Evolutionary conservation across 2,797 vertebrate species (phyloP).

Genomic region (Mycteria americana): DNA sequence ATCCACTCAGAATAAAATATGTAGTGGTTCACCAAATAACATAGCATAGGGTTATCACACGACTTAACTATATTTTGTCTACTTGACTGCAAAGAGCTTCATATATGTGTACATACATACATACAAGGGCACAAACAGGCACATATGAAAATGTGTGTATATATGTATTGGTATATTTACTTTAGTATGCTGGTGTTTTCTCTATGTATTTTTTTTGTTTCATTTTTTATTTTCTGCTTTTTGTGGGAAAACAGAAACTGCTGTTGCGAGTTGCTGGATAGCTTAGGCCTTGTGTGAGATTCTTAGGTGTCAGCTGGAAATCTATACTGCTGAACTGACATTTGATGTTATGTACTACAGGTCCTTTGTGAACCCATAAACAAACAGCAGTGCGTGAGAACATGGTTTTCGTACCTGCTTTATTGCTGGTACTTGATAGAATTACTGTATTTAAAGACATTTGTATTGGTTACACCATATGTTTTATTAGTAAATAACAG

Average conservation of each 20-base stretch:
- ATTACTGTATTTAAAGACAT: conserved; percentile 67
- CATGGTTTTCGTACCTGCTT: conserved; percentile 43
- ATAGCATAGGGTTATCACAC: background rate
- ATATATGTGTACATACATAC: too few species aligned
- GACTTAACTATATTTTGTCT: background rate
- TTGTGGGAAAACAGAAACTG: background rate
- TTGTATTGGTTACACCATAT: conserved; percentile 23
- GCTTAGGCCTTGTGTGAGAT: background rate
- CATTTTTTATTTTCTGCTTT: background rate
- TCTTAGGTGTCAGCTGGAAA: conserved; percentile 29
- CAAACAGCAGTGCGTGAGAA: conserved; percentile 31
- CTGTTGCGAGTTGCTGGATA: background rate
- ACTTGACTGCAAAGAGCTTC: background rate
- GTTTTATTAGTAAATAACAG: conserved; percentile 61
- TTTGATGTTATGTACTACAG: background rate
- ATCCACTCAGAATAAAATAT: background rate
- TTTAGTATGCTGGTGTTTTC: background rate
- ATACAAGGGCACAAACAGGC: background rate
- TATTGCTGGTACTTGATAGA: conserved; percentile 41
- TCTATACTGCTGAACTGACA: background rate
- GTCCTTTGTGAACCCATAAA: conserved; percentile 46
- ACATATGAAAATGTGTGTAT: background rate
- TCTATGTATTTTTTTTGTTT: background rate
- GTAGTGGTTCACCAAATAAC: background rate
- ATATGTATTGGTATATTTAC: background rate